Conservation (phyloP, 1,140 invertebrate genomes). For the Psix sp. region DNA sequence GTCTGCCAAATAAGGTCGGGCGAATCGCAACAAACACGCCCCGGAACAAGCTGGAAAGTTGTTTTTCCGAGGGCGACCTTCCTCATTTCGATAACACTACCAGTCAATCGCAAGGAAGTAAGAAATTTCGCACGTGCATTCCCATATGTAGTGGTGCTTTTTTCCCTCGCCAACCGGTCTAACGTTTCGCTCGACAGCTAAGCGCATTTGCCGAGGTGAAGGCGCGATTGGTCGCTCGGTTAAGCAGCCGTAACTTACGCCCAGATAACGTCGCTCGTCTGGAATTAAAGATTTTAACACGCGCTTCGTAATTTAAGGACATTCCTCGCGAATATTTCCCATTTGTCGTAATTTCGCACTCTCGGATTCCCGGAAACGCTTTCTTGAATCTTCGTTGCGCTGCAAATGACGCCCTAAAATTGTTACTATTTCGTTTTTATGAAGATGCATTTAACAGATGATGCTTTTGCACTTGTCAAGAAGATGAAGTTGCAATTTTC, state of each 20-base stretch:
- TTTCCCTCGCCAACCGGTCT: slow-evolving; percentile 30
- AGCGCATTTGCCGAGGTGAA: slow-evolving; percentile 11
- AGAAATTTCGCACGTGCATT: slow-evolving; percentile 21
- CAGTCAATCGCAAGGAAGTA: slow-evolving; percentile 13
- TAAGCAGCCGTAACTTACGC: slow-evolving; percentile 23
- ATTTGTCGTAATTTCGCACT: slow-evolving; percentile 7
- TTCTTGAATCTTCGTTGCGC: neutral
- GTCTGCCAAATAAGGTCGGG: slow-evolving; percentile 15
- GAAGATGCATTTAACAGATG: too few relatives aligned
- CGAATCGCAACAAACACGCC: slow-evolving; percentile 20
- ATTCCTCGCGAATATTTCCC: slow-evolving; percentile 20
- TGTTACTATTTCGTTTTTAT: too few relatives aligned
- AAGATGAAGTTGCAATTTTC: too few relatives aligned
- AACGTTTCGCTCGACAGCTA: slow-evolving; percentile 11
- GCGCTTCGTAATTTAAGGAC: slow-evolving; percentile 11
- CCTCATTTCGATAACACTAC: slow-evolving; percentile 12
- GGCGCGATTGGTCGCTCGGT: slow-evolving; percentile 12
- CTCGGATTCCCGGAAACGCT: slow-evolving; percentile 7
- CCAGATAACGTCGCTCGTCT: slow-evolving; percentile 15
- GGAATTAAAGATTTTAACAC: slow-evolving; percentile 29
- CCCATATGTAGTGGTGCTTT: neutral
- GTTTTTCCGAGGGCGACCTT: slow-evolving; percentile 31
- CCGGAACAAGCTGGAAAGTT: slow-evolving; percentile 29
- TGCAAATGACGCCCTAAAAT: too few relatives aligned
- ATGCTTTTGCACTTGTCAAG: too few relatives aligned